These are phyloP conservation scores for Patiria pectinifera DNA, from an alignment of 53 echinoderm and acorn worm genomes.

Conservation along the genomic window DNA sequence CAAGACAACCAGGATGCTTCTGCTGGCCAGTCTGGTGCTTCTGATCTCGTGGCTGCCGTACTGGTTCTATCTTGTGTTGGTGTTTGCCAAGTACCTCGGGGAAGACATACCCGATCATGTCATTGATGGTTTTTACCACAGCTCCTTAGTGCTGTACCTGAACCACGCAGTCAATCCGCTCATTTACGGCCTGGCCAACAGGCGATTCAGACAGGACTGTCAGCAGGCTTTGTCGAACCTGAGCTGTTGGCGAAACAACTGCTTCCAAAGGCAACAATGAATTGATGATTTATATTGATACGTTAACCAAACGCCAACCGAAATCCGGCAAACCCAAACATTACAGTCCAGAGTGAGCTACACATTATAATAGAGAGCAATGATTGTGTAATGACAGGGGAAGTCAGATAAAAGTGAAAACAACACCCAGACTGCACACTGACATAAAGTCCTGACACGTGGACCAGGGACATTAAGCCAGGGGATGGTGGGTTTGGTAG, in stretches of 20 bases:
- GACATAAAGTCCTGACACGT: too few relatives aligned
- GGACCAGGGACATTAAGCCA: too few relatives aligned
- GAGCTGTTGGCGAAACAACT: neutral
- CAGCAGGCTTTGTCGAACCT: neutral
- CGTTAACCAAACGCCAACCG: too few relatives aligned
- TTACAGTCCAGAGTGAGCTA: too few relatives aligned
- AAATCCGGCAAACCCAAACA: too few relatives aligned
- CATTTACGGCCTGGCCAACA: constrained; percentile 27
- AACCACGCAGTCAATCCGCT: constrained; percentile 24
- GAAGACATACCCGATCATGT: neutral
- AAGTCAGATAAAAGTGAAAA: too few relatives aligned
- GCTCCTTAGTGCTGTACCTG: neutral
- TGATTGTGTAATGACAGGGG: too few relatives aligned
- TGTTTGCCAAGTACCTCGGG: neutral
- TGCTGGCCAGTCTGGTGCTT: constrained; percentile 12
- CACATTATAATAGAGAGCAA: too few relatives aligned
- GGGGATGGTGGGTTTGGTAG: too few relatives aligned
- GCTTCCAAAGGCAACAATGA: too few relatives aligned
- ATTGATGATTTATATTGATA: too few relatives aligned
- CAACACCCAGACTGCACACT: too few relatives aligned
- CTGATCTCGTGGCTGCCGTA: constrained; percentile 8
- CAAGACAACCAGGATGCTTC: constrained; percentile 4
- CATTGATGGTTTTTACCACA: neutral
- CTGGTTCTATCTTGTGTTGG: neutral
- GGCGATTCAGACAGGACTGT: constrained; percentile 20